Base-by-base conservation (phyloP, 2,797 vertebrate species). In the Melanogrammus aeglefinus region DNA sequence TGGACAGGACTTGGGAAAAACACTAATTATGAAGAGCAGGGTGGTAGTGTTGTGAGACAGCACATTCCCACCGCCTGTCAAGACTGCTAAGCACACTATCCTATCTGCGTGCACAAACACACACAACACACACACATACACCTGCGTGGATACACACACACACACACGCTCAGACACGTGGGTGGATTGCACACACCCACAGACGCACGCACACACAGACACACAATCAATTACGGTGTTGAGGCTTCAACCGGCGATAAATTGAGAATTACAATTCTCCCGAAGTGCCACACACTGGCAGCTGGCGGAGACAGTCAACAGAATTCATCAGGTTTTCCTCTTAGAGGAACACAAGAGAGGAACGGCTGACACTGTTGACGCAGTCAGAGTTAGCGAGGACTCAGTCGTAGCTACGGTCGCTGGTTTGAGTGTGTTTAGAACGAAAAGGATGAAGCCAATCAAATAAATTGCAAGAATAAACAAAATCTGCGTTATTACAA, bases 21-120 rank as follows among this genome's bases (percentile, higher is more conserved):
- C 69, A 2, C 80, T 89, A 88, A 93, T 92, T 89, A 90, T 86
- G 81, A 88, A 88, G 81, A 88, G 88, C 88, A 86, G 85, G 88
- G 85, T 76, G 86, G 82, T 76, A 87, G 77, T 78, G 12, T 81
- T 75, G 86, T 33, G 75, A 86, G 82, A 83, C 51, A 31, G 77
- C 18, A 27, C 83, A 78, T 83, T 84, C 83, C 74, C 81, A 85
- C 78, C 81, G 83, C 77, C 76, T 84, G 87, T 87, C 89, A 87
- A 81, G 84, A 82, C 84, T n/a, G 39, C 87, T 83, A 78, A 82
- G 81, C 77, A 76, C 77, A 76, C 78, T 73, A 78, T 76, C 18
- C 35, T 18, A 29, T 33, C 47, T n/a, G 18, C 82, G 79, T 75
- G 66, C 82, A 80, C 76, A 71, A 44, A 80, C 76, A 73, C 21